Evolutionary conservation across 2,888 invertebrate species (phyloP).

Genomic region (Ormyrus labotus): DNA sequence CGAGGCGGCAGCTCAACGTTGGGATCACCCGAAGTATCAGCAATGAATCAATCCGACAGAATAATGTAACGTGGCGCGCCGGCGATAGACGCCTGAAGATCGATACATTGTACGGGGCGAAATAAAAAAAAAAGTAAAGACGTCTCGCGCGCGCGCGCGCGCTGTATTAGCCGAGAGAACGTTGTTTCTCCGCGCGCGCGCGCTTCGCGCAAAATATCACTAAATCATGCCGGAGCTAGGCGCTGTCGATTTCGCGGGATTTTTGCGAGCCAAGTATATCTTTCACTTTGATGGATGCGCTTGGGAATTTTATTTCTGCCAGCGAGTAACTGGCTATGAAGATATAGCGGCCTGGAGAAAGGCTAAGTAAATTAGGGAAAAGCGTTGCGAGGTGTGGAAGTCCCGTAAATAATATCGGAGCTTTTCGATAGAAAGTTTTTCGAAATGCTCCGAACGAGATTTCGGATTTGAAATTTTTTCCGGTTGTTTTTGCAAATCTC

Average conservation of each 20-base stretch:
- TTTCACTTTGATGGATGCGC: conserved; percentile 49
- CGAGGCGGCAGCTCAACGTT: conserved; percentile 53
- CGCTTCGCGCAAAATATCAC: conserved; percentile 11
- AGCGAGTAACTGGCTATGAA: too few relatives aligned
- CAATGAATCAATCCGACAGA: conserved; percentile 72
- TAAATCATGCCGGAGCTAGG: conserved; percentile 35
- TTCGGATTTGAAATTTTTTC: too few relatives aligned
- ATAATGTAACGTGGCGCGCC: conserved; percentile 62
- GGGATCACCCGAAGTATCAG: conserved; percentile 45
- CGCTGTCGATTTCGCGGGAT: conserved; percentile 33
- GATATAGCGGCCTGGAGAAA: too few relatives aligned
- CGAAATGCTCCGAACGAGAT: too few relatives aligned
- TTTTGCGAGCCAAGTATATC: conserved; percentile 35
- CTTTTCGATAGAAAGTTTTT: too few relatives aligned
- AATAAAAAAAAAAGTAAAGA: conserved; percentile 1
- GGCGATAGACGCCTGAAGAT: background rate
- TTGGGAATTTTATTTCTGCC: conserved; percentile 30
- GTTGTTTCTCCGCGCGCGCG: conserved; percentile 8
- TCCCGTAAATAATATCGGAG: too few relatives aligned
- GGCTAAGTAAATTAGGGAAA: background rate
- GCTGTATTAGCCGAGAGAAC: background rate
- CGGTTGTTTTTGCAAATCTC: too few relatives aligned
- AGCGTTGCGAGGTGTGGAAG: background rate
- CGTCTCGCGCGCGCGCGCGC: background rate
- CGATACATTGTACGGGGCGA: conserved; percentile 61